Base-by-base conservation (phyloP, 2,888 invertebrate genomes). In the Toxonevra muliebris region DNA sequence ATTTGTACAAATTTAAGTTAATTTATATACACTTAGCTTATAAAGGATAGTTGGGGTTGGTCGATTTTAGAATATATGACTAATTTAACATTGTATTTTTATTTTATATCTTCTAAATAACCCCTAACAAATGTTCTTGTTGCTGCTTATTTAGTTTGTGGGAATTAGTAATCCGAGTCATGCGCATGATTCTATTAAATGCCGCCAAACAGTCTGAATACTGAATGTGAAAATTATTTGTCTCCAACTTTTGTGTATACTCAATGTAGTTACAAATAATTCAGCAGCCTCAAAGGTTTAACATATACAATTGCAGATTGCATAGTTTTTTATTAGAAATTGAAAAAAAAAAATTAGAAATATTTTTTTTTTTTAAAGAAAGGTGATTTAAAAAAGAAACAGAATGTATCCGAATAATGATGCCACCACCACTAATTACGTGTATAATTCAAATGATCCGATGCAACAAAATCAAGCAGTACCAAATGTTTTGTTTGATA, bases 191-290 rank as follows among this genome's bases (percentile, higher is more conserved):
- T 65, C 45, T 12, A 60, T 53, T n/a, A 15, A 30, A 40, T 54
- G 71, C 50, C 71, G 71, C 68, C 71, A 61, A 30, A 45, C 45
- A 62, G 71, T 71, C 71, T 71, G 71, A 58, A 69, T 42, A 63
- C 59, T 61, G 30, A 11, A 20, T 41, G 41, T 19, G 19, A 19
- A 40, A 40, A 8, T 40, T 54, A n/a, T 41, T 55, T 11, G 20
- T 48, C 48, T 40, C 15, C 5, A 15, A 19, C 2, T 30, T 30
- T 30, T 7, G 7, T 30, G 2, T 30, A 30, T 7, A 30, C 30
- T 4, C 30, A 7, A 30, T 4, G 30, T 9, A 66, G 17, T 61
- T 48, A 40, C 41, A 15, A 13, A 61, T 11, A 40, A 57, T 61
- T 55, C 50, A 15, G 30, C 41, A 55, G 48, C 54, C 57, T 40